Conservation (phyloP, 2,113 vertebrate species). For the Pholis gunnellus region DNA sequence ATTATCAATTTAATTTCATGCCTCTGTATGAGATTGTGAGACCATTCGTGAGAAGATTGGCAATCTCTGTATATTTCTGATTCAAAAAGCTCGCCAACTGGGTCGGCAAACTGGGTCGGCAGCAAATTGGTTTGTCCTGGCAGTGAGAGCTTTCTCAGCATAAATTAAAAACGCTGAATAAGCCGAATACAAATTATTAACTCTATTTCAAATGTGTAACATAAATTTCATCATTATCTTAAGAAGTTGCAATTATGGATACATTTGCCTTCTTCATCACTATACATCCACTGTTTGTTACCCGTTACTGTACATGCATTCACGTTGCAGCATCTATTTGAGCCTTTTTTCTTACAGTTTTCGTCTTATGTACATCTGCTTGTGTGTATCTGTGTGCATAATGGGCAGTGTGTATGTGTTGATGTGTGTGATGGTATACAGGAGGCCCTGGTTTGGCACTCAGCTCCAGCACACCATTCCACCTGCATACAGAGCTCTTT, state of each 20-base stretch:
- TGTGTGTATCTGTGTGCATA: background rate
- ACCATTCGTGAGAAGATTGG: constrained; percentile 1
- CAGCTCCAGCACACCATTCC: constrained; percentile 34
- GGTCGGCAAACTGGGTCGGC: constrained; percentile 35
- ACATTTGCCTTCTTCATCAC: background rate
- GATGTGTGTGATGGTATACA: constrained; percentile 21
- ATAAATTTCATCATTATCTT: constrained; percentile 35
- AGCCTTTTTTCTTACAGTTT: background rate
- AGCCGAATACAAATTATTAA: constrained; percentile 42
- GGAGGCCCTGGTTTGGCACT: background rate
- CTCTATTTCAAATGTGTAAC: constrained; percentile 20
- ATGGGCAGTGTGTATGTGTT: background rate
- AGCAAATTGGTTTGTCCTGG: constrained; percentile 20
- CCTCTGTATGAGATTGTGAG: background rate
- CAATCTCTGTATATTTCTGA: constrained; percentile 2
- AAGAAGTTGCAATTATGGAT: background rate
- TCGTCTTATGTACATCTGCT: background rate
- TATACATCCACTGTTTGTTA: background rate
- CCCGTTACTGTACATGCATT: background rate
- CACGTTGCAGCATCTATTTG: background rate
- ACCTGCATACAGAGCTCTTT: constrained; percentile 46
- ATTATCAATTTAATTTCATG: constrained; percentile 8
- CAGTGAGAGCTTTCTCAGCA: constrained; percentile 37
- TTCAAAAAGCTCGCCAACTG: constrained; percentile 20
- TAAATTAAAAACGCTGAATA: constrained; percentile 47